Percentiles rank a stretch among this genome's conserved stretches.
These are phyloP conservation scores for Odontocolon sp. DNA, from an alignment of 2,888 invertebrate genomes.

Conservation along the genomic window DNA sequence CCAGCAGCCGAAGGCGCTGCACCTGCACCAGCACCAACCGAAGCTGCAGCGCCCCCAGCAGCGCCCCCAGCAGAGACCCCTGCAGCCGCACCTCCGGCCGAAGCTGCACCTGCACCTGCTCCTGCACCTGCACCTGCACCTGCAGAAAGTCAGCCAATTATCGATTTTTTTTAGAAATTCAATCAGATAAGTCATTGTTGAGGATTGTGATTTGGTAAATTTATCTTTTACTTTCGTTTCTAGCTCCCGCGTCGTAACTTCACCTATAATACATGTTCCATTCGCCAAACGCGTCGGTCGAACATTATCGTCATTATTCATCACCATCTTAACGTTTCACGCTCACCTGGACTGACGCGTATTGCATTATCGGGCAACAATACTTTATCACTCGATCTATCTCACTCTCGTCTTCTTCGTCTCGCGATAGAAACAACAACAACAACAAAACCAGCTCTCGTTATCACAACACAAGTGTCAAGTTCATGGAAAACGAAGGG, in stretches of 20 bases:
- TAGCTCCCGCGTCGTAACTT: slow-evolving; percentile 77
- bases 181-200: background rate
- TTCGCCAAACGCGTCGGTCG: slow-evolving; percentile 5
- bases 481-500: slow-evolving; percentile 15
- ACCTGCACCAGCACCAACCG: slow-evolving; percentile 49
- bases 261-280: slow-evolving; percentile 38
- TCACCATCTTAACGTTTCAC: slow-evolving; percentile 18
- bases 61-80: slow-evolving; percentile 64
- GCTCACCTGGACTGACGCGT: slow-evolving; percentile 23
- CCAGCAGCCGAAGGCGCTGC: slow-evolving; percentile 41
- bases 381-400: slow-evolving; percentile 24
- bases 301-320: slow-evolving; percentile 39
- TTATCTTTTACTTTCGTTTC: slow-evolving; percentile 36
- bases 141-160: slow-evolving; percentile 66
- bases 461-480: background rate
- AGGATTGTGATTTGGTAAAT: background rate
- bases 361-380: background rate
- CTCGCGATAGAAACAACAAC: background rate
- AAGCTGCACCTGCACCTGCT: slow-evolving; percentile 59
- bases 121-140: slow-evolving; percentile 66
- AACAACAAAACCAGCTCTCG: slow-evolving; percentile 15
- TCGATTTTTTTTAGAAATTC: background rate
- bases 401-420: background rate
- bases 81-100: slow-evolving; percentile 50
- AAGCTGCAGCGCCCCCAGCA: slow-evolving; percentile 57